These are phyloP conservation scores for Papilio protenor DNA, from an alignment of 2,888 invertebrate genomes.

Conservation along the genomic window DNA sequence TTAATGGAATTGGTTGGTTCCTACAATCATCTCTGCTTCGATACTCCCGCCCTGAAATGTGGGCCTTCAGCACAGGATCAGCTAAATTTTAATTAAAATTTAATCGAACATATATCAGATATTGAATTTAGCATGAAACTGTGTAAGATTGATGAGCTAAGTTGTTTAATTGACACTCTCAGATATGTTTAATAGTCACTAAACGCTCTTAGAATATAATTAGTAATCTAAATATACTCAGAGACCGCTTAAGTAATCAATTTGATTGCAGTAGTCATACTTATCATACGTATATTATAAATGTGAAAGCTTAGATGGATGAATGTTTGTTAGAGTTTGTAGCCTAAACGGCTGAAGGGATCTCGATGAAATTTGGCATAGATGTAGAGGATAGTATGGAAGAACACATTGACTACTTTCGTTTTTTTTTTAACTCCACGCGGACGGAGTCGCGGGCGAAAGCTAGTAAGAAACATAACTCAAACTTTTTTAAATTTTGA, in stretches of 20 bases:
- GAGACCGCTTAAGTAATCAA: neutral
- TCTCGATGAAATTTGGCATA: too few relatives aligned
- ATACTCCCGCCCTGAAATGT: neutral
- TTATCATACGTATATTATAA: too few relatives aligned
- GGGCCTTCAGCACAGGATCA: conserved; percentile 11
- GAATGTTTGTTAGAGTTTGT: too few relatives aligned
- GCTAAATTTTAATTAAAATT: conserved; percentile 10
- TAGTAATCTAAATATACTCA: neutral
- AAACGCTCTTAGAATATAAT: neutral
- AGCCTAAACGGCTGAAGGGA: too few relatives aligned
- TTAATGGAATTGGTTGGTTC: conserved; percentile 21
- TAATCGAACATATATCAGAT: neutral
- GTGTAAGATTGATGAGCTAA: neutral
- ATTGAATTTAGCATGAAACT: neutral
- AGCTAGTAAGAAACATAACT: neutral
- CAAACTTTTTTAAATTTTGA: too few relatives aligned
- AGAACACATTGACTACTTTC: too few relatives aligned
- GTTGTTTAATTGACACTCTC: neutral
- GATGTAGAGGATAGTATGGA: too few relatives aligned
- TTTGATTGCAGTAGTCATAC: neutral
- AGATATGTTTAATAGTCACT: neutral
- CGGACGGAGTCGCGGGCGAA: too few relatives aligned
- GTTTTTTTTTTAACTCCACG: too few relatives aligned
- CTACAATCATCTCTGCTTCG: conserved; percentile 16
- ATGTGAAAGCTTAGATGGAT: too few relatives aligned